Conservation (phyloP, 2,113 vertebrate genomes). For the Hylia prasina region DNA sequence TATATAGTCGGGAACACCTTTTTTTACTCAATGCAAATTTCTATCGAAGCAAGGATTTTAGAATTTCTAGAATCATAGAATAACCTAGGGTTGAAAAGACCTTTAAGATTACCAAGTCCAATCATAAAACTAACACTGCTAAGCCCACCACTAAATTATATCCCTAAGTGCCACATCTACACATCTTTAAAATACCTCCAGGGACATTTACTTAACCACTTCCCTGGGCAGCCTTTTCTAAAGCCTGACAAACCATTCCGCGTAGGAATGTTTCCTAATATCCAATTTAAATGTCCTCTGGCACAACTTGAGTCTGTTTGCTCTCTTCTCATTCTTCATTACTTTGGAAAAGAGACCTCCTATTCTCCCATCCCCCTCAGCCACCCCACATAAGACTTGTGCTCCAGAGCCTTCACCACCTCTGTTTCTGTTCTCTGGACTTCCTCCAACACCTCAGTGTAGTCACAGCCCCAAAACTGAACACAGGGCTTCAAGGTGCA, state of each 20-base stretch:
- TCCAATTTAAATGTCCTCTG: not conserved
- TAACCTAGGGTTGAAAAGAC: not conserved
- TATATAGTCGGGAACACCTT: fast-evolving
- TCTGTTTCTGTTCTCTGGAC: not conserved
- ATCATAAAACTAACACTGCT: not conserved
- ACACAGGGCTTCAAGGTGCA: fast-evolving
- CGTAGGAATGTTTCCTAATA: not conserved
- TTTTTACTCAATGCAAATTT: not conserved
- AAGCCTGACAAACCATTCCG: not conserved
- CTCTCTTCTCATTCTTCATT: not conserved
- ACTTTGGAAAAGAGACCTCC: not conserved
- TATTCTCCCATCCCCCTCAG: not conserved
- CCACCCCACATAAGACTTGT: fast-evolving
- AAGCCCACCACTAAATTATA: not conserved
- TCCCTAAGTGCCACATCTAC: not conserved
- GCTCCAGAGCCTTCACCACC: not conserved
- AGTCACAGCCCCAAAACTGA: not conserved
- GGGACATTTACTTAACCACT: fast-evolving
- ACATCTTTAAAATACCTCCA: not conserved
- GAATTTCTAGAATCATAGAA: not conserved
- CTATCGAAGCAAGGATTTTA: not conserved
- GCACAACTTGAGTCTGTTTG: not conserved
- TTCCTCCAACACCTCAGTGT: not conserved
- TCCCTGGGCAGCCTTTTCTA: not conserved
- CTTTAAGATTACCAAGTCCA: not conserved